phyloP scores from a whole-genome alignment of 2,113 vertebrate genomes.

The Oceanites oceanicus region DNA sequence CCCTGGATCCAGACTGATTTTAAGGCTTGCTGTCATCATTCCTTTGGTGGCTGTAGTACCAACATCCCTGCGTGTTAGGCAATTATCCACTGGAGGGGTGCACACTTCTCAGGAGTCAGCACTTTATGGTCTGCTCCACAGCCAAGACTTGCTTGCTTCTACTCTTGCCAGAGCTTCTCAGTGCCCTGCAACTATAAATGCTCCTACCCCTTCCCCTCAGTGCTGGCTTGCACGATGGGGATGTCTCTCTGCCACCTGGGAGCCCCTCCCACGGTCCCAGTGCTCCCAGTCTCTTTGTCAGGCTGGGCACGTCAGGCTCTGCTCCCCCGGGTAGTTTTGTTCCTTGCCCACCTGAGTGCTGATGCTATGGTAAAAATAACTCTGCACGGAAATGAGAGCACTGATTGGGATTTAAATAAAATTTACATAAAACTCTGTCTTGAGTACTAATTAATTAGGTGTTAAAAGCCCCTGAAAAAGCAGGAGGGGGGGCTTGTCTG shows the following conservation, averaged over 20 bases:
- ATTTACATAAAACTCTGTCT: constrained; percentile 72
- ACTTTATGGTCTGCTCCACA: not conserved
- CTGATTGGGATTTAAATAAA: constrained; percentile 75
- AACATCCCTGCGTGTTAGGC: not conserved
- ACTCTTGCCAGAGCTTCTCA: not conserved
- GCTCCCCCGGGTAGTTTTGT: constrained; percentile 37
- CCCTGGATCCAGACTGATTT: not conserved
- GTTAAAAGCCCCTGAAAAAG: constrained; percentile 35
- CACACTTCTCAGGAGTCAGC: not conserved
- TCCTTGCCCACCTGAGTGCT: constrained; percentile 53
- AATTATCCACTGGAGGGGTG: not conserved
- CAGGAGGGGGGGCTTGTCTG: not conserved
- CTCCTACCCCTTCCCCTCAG: not conserved
- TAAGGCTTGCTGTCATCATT: not conserved
- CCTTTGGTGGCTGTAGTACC: not conserved
- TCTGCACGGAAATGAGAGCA: constrained; percentile 63
- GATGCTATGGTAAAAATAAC: constrained; percentile 68
- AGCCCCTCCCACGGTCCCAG: not conserved
- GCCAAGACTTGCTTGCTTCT: not conserved
- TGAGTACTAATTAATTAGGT: constrained; percentile 70
- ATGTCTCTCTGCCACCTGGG: not conserved
- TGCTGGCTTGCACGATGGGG: not conserved
- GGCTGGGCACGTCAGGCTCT: constrained; percentile 37
- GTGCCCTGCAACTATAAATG: not conserved
- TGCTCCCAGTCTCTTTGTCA: constrained; percentile 32